These are phyloP conservation scores for Hirtodrosophila alboralis DNA, from an alignment of 2,888 invertebrate species.

Conservation along the genomic window DNA sequence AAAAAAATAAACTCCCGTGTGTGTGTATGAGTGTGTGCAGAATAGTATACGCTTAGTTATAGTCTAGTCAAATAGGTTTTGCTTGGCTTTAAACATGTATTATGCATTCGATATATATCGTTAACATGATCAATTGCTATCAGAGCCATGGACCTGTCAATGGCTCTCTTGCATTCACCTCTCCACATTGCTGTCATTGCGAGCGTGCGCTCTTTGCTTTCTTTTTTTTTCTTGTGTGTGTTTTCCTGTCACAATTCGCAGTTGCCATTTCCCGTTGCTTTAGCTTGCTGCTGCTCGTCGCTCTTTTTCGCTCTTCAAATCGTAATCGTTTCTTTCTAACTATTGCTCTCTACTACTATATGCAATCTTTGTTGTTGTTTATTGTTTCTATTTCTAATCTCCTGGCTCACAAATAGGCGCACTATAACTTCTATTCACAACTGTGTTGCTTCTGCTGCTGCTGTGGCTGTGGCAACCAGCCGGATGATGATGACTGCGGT, in stretches of 20 bases:
- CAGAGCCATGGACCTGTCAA: slow-evolving; percentile 2
- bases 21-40: slow-evolving; percentile 13
- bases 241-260: slow-evolving; percentile 31
- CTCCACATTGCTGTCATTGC: slow-evolving; percentile 16
- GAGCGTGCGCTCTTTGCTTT: background rate
- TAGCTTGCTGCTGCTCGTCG: slow-evolving; percentile 11
- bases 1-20: slow-evolving; percentile 14
- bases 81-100: slow-evolving; percentile 18
- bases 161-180: slow-evolving; percentile 4
- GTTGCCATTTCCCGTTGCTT: slow-evolving; percentile 41
- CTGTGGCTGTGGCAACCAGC: slow-evolving; percentile 38
- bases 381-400: slow-evolving; percentile 72
- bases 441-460: slow-evolving; percentile 69
- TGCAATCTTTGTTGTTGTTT: slow-evolving; percentile 72
- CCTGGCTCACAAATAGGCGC: slow-evolving; percentile 72
- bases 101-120: slow-evolving; percentile 35
- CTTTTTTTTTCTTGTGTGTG: slow-evolving; percentile 8
- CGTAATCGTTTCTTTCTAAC: slow-evolving; percentile 37
- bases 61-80: slow-evolving; percentile 10
- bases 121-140: slow-evolving; percentile 17
- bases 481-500: slow-evolving; percentile 47
- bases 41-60: background rate
- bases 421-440: slow-evolving; percentile 81
- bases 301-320: slow-evolving; percentile 30
- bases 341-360: slow-evolving; percentile 58